Evolutionary conservation across 2,113 vertebrate genomes (phyloP), one percentile per base, ranked within the genome.

Genomic region (Chionodraco myersi): DNA sequence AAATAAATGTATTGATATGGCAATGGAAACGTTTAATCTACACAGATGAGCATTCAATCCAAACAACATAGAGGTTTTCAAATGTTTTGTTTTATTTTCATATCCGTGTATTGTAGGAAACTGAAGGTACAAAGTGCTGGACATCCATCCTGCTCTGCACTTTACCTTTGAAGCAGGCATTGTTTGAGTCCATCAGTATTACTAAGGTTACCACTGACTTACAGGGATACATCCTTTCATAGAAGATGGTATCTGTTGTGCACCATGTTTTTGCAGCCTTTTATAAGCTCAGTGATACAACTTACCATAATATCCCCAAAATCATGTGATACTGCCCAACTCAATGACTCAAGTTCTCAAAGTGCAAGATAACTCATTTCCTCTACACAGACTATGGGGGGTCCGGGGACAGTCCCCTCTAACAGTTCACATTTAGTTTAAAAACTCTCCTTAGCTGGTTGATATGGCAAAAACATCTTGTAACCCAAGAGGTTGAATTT

Each of bases 21-120:
- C 15, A 21, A 21, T 64, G 13, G 5, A 6, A 54, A 12, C 51
- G 4, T 72, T 2, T 51, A 59, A 71, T 12, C 1, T 1, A 56
- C 2, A 49, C 23, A 30, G 26, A 26, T 26, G 26, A 26, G 4
- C 9, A 2, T 10, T 76, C 30, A 72, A 75, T 71, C 36, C 64
- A 41, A 41, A 41, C 36, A 62, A 48, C 6, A 63, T 18, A 47
- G 30, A 53, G 9, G 18, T 52, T 74, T 36, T 63, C 8, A 58
- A 47, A 53, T 45, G 53, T 23, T 61, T 80, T 1, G 56, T 56
- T 84, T 85, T 75, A 65, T 85, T 84, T 34, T 83, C 66, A 60
- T 59, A 57, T 88, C 15, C 62, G 14, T 64, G 53, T 77, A 62
- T 57, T 73, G 15, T 59, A 84, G 82, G 82, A 88, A 89, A 85